Evolutionary conservation across 1,140 invertebrate genomes (phyloP).

Genomic region (Caenorhabditis remanei): DNA sequence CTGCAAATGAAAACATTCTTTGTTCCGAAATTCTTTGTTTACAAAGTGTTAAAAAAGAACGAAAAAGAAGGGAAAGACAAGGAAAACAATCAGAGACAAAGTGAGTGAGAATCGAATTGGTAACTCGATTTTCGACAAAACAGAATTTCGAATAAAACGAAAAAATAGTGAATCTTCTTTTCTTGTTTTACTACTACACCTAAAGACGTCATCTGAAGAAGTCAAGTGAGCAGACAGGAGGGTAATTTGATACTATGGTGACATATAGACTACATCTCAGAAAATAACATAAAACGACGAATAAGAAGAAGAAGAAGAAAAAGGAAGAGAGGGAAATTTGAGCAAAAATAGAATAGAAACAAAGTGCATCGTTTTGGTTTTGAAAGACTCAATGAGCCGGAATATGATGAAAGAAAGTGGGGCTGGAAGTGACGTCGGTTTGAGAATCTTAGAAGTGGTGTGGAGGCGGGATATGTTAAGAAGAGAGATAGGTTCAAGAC

Average conservation of each 20-base stretch:
- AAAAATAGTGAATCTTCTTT: neutral
- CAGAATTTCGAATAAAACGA: neutral
- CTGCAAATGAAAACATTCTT: neutral
- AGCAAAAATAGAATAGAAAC: neutral
- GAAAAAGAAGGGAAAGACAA: neutral
- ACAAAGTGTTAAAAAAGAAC: neutral
- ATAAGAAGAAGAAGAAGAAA: neutral
- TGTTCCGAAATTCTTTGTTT: neutral
- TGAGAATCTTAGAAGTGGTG: neutral
- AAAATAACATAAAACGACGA: neutral
- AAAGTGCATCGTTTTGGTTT: slow-evolving; percentile 1
- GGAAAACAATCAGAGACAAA: slow-evolving; percentile 34
- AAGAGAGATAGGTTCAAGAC: neutral
- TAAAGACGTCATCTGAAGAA: neutral
- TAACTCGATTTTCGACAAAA: slow-evolving; percentile 39
- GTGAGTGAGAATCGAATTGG: slow-evolving; percentile 32
- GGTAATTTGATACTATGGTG: neutral
- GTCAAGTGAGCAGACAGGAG: neutral
- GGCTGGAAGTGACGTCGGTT: neutral
- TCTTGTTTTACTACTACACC: too few species aligned
- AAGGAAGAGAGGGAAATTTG: neutral
- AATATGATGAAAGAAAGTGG: neutral
- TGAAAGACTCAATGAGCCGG: slow-evolving; percentile 21
- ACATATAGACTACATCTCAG: neutral
- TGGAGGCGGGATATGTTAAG: neutral